A percentile compares a stretch with the other conserved stretches of the same genome.
Conservation (phyloP, 2,113 vertebrate species). For the Psilopogon haemacephalus region DNA sequence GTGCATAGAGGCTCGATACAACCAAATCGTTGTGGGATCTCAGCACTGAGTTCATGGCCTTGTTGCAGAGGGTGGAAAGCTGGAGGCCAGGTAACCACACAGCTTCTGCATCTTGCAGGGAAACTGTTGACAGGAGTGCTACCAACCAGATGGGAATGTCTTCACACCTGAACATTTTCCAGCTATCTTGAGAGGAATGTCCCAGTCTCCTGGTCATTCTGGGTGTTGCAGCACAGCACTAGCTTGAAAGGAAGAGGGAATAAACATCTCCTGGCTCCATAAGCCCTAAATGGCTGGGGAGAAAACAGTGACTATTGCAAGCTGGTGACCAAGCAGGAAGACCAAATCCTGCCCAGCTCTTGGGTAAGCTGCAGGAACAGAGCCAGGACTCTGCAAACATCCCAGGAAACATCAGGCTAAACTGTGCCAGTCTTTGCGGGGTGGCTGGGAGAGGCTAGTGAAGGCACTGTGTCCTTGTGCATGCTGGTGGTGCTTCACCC, state of each 20-base stretch:
- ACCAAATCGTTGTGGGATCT: background rate
- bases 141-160: background rate
- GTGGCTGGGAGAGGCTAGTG: background rate
- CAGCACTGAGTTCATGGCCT: background rate
- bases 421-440: rapidly evolving
- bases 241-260: background rate
- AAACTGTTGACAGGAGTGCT: background rate
- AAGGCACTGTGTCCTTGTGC: background rate
- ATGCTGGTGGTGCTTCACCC: background rate
- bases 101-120: background rate
- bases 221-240: rapidly evolving
- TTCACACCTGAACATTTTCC: background rate
- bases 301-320: background rate
- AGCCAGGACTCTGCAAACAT: background rate
- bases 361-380: rapidly evolving
- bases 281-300: background rate
- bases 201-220: background rate
- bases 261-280: background rate
- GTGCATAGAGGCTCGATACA: background rate
- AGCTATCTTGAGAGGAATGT: background rate
- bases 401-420: rapidly evolving
- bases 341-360: background rate
- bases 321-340: background rate
- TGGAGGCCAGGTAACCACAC: background rate
- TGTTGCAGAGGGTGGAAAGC: background rate